Percentiles rank a stretch among this genome's conserved stretches.
These are phyloP conservation scores for Sinelater perroti DNA, from an alignment of 2,888 invertebrate species.

Conservation along the genomic window DNA sequence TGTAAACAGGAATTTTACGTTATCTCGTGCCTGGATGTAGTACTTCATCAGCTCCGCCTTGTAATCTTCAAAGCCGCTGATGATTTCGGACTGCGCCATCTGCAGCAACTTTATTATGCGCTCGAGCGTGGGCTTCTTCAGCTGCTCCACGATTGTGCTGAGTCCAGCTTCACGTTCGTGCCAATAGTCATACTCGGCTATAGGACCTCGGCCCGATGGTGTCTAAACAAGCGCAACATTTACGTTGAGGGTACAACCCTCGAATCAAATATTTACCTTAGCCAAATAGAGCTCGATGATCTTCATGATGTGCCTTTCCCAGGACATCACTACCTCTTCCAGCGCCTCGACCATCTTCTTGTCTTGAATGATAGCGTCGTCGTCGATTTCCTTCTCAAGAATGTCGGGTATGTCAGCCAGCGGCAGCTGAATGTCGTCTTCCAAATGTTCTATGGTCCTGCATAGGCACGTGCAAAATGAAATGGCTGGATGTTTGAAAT, in stretches of 20 bases:
- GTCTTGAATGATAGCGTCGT: constrained; percentile 59
- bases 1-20: constrained; percentile 79
- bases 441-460: constrained; percentile 79
- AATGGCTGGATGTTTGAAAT: too few relatives aligned
- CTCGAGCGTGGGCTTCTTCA: constrained; percentile 75
- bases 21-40: constrained; percentile 79
- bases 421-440: constrained; percentile 75
- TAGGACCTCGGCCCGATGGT: constrained; percentile 77
- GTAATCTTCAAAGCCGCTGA: constrained; percentile 69
- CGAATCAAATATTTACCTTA: constrained; percentile 58
- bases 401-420: constrained; percentile 69
- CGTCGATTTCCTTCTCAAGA: constrained; percentile 47
- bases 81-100: constrained; percentile 64
- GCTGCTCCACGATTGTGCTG: constrained; percentile 81
- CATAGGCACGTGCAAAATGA: too few relatives aligned
- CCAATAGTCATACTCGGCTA: constrained; percentile 90
- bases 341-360: constrained; percentile 65
- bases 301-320: constrained; percentile 72
- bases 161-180: constrained; percentile 80
- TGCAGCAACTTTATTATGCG: constrained; percentile 69
- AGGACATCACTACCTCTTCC: constrained; percentile 70
- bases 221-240: constrained; percentile 55
- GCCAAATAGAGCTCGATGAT: constrained; percentile 65
- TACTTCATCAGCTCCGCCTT: constrained; percentile 70
- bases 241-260: not conserved